Base-by-base conservation (phyloP, 2,797 vertebrate species). In the Acridotheres tristis region DNA sequence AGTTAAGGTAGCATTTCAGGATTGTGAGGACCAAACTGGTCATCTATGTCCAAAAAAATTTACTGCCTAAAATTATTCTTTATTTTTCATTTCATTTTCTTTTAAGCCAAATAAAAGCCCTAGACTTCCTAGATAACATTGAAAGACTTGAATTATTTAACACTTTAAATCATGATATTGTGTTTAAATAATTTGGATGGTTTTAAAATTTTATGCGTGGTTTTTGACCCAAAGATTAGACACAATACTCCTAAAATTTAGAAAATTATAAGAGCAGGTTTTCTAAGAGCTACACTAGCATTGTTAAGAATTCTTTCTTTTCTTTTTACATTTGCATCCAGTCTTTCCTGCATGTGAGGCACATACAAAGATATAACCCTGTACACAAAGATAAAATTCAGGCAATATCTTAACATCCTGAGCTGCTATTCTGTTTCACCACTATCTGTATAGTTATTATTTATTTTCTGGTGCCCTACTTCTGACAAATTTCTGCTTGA, bases 401-500 rank as follows among this genome's bases (percentile, higher is more conserved):
- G 55, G 74, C 30, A 34, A 23, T 54, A 9, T 67, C 61, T 90
- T 76, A 90, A 79, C 14, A 38, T 53, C 38, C 14, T 69, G 30
- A 68, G 30, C 32, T 83, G 32, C 21, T 78, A 40, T 77, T 90
- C 54, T 45, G 27, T 92, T 92, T 85, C 68, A 48, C 27, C 2
- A 5, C 5, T 77, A 57, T 80, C 69, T 95, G 65, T 94, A 80
- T 78, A 72, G 68, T 57, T 3, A 3, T 90, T 93, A 67, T 88
- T 87, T 93, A 68, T 90, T 85, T 96, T 45, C 72, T 81, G 16
- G 23, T 91, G 76, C 43, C 66, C 58, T 83, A 38, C 27, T 85
- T 94, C 68, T 88, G 87, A 78, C 22, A 94, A 88, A 93, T 75
- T 80, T 93, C 87, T 80, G 34, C 50, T 66, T 93, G 81, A 92